Evolutionary conservation across 2,113 vertebrate genomes (phyloP), one percentile per base, ranked within the genome.

Genomic region (Athene cunicularia): DNA sequence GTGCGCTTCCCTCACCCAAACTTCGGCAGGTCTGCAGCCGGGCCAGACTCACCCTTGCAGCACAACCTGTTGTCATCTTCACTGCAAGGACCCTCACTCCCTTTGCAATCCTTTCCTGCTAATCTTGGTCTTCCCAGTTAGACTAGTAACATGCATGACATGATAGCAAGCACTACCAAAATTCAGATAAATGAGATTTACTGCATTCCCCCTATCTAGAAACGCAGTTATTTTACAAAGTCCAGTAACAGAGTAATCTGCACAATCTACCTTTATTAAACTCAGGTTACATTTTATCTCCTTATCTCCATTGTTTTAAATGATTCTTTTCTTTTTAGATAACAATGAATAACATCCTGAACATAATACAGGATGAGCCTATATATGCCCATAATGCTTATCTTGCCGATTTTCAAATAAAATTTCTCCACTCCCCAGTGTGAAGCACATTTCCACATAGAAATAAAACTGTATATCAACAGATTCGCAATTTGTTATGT

Each of bases 1-100:
- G 14, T 0, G 0, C 0, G 1, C 19, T 41, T 53, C 56, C 27
- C n/a, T 79, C 37, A 39, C n/a, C 33, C 18, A 23, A 53, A 62
- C 26, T 73, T 39, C 27, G 70, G 59, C 33, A 86, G 50, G 50
- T 77, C 20, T 64, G 72, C 83, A 73, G 67, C 5, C 47, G 41
- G 50, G 55, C 55, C 41, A 81, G 72, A 30, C 23, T 21, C 56
- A 27, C 7, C 24, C 45, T 53, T 66, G 32, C 45, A 91, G 60
- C 59, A 80, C 45, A 81, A 37, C 59, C 76, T 35, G 33, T 5
- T 81, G 55, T 28, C 64, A 81, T 50, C 77, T 79, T 77, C 27
- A 11, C 3, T 28, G 53, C 32, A 39, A 56, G 37, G 35, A 74
- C 81, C n/a, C 37, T 74, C 50, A 47, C 33, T 47, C 59, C 72